A percentile compares a stretch with the other conserved stretches of the same genome.
These are phyloP conservation scores for Diachasmimorpha longicaudata DNA, from an alignment of 1,140 invertebrate genomes.

Conservation along the genomic window DNA sequence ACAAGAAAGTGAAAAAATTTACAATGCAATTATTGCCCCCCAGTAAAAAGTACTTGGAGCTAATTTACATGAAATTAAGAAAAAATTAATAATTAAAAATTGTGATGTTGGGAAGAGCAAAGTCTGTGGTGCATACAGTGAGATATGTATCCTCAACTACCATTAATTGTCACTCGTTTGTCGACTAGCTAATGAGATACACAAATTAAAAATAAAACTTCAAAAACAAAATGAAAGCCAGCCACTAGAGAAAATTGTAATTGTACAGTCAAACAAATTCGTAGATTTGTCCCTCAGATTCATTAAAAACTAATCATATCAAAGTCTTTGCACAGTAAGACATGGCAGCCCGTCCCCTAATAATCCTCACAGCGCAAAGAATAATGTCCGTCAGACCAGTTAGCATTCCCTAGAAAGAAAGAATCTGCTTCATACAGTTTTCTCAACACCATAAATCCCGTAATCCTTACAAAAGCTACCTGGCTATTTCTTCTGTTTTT, in stretches of 20 bases:
- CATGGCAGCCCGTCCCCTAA: not conserved
- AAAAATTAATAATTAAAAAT: not conserved
- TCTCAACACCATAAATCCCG: conserved; percentile 42
- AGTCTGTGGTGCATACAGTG: conserved; percentile 20
- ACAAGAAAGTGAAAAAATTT: conserved; percentile 17
- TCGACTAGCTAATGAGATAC: conserved; percentile 58
- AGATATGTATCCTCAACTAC: conserved; percentile 24
- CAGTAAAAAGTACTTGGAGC: no score
- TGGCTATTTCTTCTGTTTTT: not conserved
- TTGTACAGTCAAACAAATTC: conserved; percentile 42
- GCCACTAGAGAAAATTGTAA: conserved; percentile 16
- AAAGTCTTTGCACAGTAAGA: conserved; percentile 38
- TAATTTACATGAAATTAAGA: no score
- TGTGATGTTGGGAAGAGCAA: conserved; percentile 17
- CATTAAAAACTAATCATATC: conserved; percentile 37
- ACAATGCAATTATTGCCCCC: not conserved
- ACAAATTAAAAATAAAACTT: conserved; percentile 39
- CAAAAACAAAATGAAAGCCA: not conserved
- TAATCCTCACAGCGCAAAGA: not conserved
- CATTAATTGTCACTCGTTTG: conserved; percentile 35
- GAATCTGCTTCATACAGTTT: conserved; percentile 38
- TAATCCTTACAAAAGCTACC: not conserved
- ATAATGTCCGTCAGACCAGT: conserved; percentile 7
- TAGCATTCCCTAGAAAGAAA: not conserved
- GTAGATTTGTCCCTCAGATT: not conserved